Evolutionary conservation across 2,888 invertebrate genomes (phyloP), one percentile per base, ranked within the genome.

Genomic region (Scaptomyza parva): DNA sequence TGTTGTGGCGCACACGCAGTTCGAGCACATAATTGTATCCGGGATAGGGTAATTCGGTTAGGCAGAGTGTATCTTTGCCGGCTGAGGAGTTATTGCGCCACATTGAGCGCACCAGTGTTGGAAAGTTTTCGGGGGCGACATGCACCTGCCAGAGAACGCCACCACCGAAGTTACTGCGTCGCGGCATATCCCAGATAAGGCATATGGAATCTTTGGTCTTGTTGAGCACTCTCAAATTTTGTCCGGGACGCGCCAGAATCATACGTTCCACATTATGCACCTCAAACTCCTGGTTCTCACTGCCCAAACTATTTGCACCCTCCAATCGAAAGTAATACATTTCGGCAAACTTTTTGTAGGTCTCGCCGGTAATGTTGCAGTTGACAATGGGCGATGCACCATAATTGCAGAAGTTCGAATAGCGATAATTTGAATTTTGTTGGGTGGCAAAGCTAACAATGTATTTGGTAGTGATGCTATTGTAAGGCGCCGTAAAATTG

Each of bases 401-500:
- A 11, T 81, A 88, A 50, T 88, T 88, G 58, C 90, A 90, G 6
- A 71, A 72, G 0, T 86, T 57, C 3, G 57, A 51, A n/a, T 76
- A 87, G 11, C 50, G 50, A 55, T 89, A 88, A 12, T 37, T 54
- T 12, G 74, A 57, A 7, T 77, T 76, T 3, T 53, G 50, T 1
- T 74, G 51, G 0, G 70, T 77, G 3, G 73, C 71, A 47, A 78
- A 90, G 45, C 80, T 85, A 3, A 90, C 66, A 50, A 91, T 91
- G 80, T 95, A 95, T 7, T 89, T 90, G 0, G 95, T 95, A 18
- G 77, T 70, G 11, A 95, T 91, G 70, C 92, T 93, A 90, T 91
- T 94, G 92, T 92, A 83, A 1, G 94, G 94, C 44, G 93, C 92
- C 0, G 93, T 93, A 95, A 97, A 97, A 1, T 94, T 93, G 88